These are phyloP conservation scores for Epirrita christyi DNA, from an alignment of 2,888 invertebrate species.

Conservation along the genomic window DNA sequence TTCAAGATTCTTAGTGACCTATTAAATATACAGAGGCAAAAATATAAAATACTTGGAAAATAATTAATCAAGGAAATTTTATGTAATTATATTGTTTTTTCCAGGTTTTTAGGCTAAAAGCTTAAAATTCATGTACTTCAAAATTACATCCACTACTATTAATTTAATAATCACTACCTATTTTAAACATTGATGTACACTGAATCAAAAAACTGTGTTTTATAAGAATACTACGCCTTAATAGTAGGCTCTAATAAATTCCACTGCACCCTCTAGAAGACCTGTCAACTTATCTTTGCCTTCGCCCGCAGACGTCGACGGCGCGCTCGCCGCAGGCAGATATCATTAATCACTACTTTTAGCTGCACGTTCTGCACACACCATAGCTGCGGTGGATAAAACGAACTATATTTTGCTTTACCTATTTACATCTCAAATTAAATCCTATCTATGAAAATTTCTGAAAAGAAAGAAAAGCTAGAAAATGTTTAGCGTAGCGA, in stretches of 20 bases:
- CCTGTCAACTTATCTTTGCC: constrained; percentile 37
- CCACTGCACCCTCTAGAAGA: constrained; percentile 4
- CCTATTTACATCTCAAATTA: constrained; percentile 19
- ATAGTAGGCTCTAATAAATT: background rate
- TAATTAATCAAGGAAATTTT: too few species aligned
- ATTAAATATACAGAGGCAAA: too few species aligned
- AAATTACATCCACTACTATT: too few species aligned
- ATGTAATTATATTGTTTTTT: too few species aligned
- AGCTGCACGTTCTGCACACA: constrained; percentile 72
- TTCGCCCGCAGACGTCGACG: constrained; percentile 66
- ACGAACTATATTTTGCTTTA: constrained; percentile 37
- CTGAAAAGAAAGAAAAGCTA: background rate
- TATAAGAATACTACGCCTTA: background rate
- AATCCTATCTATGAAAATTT: background rate
- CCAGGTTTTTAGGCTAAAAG: too few species aligned
- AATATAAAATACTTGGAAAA: too few species aligned
- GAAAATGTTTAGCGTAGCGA: constrained; percentile 19
- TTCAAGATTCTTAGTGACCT: too few species aligned
- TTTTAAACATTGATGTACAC: too few species aligned
- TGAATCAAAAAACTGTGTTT: too few species aligned
- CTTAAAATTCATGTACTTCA: too few species aligned
- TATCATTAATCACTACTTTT: constrained; percentile 79
- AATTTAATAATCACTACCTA: too few species aligned
- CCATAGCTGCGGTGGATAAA: constrained; percentile 40
- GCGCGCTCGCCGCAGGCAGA: constrained; percentile 72